phyloP scores from a whole-genome alignment of 2,888 invertebrate species.

The Drosophila percnosoma region DNA sequence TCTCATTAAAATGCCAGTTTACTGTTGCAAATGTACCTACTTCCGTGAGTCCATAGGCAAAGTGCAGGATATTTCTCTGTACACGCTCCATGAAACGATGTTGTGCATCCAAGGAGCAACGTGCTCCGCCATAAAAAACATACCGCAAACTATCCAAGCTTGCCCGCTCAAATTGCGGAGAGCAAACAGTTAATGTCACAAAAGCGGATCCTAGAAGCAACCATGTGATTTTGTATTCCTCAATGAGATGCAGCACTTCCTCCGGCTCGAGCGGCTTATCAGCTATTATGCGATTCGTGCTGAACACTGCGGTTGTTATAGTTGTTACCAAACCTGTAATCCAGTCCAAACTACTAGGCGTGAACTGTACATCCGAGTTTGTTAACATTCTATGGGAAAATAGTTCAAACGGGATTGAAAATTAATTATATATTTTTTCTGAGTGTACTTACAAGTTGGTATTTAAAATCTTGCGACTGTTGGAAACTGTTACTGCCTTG shows the following conservation, averaged over 20 bases:
- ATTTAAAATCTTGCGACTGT: slow-evolving; percentile 31
- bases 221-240: slow-evolving; percentile 46
- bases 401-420: background rate
- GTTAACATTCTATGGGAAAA: slow-evolving; percentile 10
- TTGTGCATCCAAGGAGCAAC: slow-evolving; percentile 23
- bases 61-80: slow-evolving; percentile 30
- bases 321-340: slow-evolving; percentile 16
- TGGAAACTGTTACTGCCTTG: slow-evolving; percentile 57
- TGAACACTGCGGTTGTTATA: slow-evolving; percentile 30
- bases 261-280: slow-evolving; percentile 44
- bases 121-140: slow-evolving; percentile 40
- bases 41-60: slow-evolving; percentile 61
- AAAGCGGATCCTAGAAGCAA: slow-evolving; percentile 43
- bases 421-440: background rate
- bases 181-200: slow-evolving; percentile 18
- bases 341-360: slow-evolving; percentile 32
- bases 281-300: slow-evolving; percentile 35
- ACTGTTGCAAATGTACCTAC: slow-evolving; percentile 28
- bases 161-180: slow-evolving; percentile 2
- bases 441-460: slow-evolving; percentile 12
- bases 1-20: slow-evolving; percentile 27
- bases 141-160: slow-evolving; percentile 16
- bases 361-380: slow-evolving; percentile 30
- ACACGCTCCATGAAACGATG: slow-evolving; percentile 32
- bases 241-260: slow-evolving; percentile 34